Conservation (phyloP, 2,888 invertebrate species). For the Ectemnius cavifrons region DNA sequence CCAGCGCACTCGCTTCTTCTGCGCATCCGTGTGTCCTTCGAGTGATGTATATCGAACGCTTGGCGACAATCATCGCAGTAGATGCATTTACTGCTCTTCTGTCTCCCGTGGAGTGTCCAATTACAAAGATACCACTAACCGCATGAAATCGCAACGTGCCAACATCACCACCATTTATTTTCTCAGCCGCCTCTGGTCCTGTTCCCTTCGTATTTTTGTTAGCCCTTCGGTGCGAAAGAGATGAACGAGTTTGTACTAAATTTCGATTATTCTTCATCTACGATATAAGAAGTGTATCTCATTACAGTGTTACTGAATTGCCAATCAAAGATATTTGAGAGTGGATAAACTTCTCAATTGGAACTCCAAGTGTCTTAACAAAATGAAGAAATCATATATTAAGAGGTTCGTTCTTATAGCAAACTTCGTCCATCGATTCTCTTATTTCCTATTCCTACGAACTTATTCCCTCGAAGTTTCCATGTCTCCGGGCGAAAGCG, state of each 20-base stretch:
- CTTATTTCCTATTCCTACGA: neutral
- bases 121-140: constrained; percentile 66
- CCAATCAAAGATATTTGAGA: neutral
- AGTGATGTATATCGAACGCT: constrained; percentile 72
- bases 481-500: neutral
- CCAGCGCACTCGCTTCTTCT: constrained; percentile 6
- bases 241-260: too few relatives aligned
- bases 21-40: constrained; percentile 53
- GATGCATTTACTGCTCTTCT: constrained; percentile 32
- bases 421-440: too few relatives aligned
- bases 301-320: too few relatives aligned
- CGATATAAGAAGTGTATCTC: too few relatives aligned
- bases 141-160: constrained; percentile 41
- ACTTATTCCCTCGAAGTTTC: neutral
- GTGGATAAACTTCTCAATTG: neutral
- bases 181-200: constrained; percentile 18
- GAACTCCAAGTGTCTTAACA: too few relatives aligned
- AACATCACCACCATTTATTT: constrained; percentile 69
- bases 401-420: too few relatives aligned
- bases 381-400: too few relatives aligned
- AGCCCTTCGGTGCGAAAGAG: too few relatives aligned
- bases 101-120: constrained; percentile 65
- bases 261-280: too few relatives aligned
- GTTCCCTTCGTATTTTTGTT: neutral
- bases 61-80: constrained; percentile 71